These are phyloP conservation scores for Erythrocercus mccallii DNA, from an alignment of 2,113 vertebrate species.

Conservation along the genomic window DNA sequence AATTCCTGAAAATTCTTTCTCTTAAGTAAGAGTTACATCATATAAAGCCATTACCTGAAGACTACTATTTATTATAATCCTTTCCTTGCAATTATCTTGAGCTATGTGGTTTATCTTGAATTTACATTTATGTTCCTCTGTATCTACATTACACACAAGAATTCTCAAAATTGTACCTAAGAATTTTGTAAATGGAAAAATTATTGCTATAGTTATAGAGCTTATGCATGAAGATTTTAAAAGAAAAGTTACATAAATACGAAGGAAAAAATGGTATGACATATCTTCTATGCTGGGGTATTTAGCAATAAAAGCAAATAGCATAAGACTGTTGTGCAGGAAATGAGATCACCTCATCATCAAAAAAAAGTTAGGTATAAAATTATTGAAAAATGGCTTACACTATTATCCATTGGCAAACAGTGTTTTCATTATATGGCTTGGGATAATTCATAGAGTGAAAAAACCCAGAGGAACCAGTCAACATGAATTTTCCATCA, in stretches of 20 bases:
- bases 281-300: neutral
- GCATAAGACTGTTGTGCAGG: neutral
- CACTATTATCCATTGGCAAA: slow-evolving; percentile 79
- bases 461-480: slow-evolving; percentile 71
- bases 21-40: neutral
- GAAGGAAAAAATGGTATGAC: neutral
- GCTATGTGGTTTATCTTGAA: neutral
- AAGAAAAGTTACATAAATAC: neutral
- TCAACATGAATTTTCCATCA: slow-evolving; percentile 79
- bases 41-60: neutral
- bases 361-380: neutral
- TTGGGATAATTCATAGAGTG: slow-evolving; percentile 71
- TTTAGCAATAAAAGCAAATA: neutral
- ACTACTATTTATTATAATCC: neutral
- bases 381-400: slow-evolving; percentile 40
- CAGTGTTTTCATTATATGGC: slow-evolving; percentile 13
- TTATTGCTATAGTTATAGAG: neutral
- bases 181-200: neutral
- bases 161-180: neutral
- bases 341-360: neutral
- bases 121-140: neutral
- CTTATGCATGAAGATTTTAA: neutral
- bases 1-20: neutral
- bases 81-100: neutral
- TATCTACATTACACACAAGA: neutral